Conservation (phyloP, 1,140 invertebrate genomes). For the Neoseiulus cucumeris region DNA sequence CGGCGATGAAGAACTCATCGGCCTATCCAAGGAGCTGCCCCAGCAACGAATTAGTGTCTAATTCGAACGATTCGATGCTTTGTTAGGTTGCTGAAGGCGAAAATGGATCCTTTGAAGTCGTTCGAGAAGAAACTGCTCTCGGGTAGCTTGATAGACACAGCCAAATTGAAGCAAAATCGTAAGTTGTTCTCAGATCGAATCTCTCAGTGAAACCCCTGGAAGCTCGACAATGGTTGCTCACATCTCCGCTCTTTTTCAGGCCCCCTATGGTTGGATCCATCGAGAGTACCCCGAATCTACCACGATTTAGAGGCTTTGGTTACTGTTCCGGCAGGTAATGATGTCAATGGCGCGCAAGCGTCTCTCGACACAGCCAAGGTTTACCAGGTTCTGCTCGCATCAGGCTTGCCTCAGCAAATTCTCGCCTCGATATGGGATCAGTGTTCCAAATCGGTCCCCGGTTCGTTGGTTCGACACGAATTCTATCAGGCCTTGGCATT, state of each 20-base stretch:
- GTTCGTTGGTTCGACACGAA: background rate
- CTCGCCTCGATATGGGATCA: constrained; percentile 4
- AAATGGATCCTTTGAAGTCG: background rate
- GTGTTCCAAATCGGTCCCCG: background rate
- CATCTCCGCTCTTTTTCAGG: background rate
- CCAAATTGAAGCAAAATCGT: constrained; percentile 3
- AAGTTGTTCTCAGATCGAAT: background rate
- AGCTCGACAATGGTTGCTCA: background rate
- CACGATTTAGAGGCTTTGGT: background rate
- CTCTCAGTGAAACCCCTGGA: background rate
- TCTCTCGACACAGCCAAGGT: background rate
- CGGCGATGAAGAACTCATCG: too few relatives aligned
- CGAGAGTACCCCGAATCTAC: background rate
- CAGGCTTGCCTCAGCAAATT: background rate
- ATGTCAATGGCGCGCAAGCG: background rate
- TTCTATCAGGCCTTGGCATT: constrained; percentile 5
- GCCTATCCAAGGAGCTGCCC: too few relatives aligned
- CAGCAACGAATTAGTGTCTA: too few relatives aligned
- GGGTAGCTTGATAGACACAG: background rate
- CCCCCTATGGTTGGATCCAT: background rate
- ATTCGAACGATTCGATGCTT: too few relatives aligned
- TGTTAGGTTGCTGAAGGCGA: too few relatives aligned
- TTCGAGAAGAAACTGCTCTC: background rate
- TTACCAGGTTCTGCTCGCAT: background rate
- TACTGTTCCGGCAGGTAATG: background rate